phyloP scores from a whole-genome alignment of 1,140 invertebrate genomes.

The Mylabris phalerata region DNA sequence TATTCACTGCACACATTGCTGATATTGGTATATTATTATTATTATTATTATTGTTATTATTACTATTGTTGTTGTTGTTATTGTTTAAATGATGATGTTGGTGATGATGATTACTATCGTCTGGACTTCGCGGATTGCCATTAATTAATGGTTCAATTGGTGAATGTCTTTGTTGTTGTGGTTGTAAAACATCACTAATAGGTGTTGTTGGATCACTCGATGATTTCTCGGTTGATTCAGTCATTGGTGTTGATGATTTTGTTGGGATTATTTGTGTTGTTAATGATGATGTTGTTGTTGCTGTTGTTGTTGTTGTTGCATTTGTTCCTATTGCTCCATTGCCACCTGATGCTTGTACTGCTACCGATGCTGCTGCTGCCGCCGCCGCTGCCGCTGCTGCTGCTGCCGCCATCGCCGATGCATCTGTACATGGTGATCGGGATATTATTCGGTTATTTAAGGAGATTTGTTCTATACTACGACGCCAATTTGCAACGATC shows the following conservation, averaged over 20 bases:
- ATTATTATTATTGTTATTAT: constrained; percentile 42
- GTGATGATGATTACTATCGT: constrained; percentile 50
- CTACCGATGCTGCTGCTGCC: constrained; percentile 37
- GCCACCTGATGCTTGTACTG: constrained; percentile 26
- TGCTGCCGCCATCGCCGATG: constrained; percentile 30
- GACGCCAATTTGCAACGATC: constrained; percentile 70
- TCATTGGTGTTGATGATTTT: no score
- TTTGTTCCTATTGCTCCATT: constrained; percentile 39
- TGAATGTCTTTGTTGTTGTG: constrained; percentile 25
- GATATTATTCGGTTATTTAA: constrained; percentile 23
- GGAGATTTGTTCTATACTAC: constrained; percentile 53
- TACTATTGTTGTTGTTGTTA: no score
- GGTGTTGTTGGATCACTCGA: no score
- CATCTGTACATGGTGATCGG: constrained; percentile 26
- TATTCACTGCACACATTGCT: constrained; percentile 40
- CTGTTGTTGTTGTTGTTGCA: constrained; percentile 39
- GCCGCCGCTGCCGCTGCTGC: constrained; percentile 28
- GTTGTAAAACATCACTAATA: constrained; percentile 20
- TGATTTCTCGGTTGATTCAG: no score
- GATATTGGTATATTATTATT: constrained; percentile 51
- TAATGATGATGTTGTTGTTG: constrained; percentile 26
- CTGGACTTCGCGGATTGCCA: constrained; percentile 51
- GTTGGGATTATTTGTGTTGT: constrained; percentile 1
- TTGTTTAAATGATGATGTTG: constrained; percentile 29
- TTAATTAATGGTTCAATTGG: constrained; percentile 33